Percentiles rank a stretch among this genome's conserved stretches.
phyloP scores from a whole-genome alignment of 2,113 vertebrate species.

The Nestor notabilis region DNA sequence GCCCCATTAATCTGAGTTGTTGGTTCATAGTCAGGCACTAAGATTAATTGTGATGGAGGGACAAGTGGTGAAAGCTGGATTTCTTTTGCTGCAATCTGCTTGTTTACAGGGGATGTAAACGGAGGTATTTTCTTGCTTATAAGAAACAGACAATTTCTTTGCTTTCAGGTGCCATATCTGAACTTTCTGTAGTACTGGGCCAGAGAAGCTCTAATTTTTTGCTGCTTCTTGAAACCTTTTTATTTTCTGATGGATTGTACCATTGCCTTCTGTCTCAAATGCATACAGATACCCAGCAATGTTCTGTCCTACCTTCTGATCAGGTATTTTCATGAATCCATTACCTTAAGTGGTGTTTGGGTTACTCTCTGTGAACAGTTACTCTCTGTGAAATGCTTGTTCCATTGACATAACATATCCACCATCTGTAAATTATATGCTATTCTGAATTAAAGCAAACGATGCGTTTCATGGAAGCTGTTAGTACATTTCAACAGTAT shows the following conservation, averaged over 20 bases:
- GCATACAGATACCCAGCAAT: not conserved
- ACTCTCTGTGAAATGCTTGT: not conserved
- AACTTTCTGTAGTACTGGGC: not conserved
- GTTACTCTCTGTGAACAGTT: not conserved
- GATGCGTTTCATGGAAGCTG: not conserved
- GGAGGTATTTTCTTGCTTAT: not conserved
- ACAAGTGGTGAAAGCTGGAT: not conserved
- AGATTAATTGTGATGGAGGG: not conserved
- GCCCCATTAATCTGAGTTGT: not conserved
- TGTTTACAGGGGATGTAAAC: not conserved
- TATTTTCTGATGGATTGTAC: not conserved
- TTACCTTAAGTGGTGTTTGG: not conserved
- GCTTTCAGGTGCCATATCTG: not conserved
- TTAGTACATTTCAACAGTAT: not conserved
- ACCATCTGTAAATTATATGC: not conserved
- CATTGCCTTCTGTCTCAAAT: not conserved
- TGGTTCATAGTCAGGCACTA: not conserved
- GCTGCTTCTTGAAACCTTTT: not conserved
- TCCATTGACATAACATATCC: not conserved
- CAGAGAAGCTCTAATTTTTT: not conserved
- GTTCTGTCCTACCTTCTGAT: not conserved
- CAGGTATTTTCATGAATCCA: rapidly evolving
- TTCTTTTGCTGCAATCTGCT: not conserved
- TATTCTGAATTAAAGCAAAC: not conserved
- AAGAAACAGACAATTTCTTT: not conserved